Base-by-base conservation (phyloP, 1,140 invertebrate species). In the Tachypleus tridentatus region DNA sequence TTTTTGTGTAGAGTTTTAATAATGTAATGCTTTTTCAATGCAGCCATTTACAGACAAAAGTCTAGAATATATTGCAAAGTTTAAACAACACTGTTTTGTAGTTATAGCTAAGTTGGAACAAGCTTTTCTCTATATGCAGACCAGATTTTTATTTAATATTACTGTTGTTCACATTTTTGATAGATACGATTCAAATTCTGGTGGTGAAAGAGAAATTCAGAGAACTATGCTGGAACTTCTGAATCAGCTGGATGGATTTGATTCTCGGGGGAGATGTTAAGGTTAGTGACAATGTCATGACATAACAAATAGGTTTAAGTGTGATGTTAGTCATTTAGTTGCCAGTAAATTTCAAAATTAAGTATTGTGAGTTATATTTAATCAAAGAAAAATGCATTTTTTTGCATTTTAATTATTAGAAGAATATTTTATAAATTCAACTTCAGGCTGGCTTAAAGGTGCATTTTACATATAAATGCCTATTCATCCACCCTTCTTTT, bases 121-220 rank as follows among this genome's bases (percentile, higher is more conserved):
- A 52, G 8, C 56, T 52, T 54, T 51, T 64, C 49, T 63, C 64
- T 4, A 58, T 63, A 51, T 57, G 8, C 29, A 9, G 9, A 63
- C 7, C 48, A 49, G 4, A 57, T 51, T 57, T 63, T 66, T 57
- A 11, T 57, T n/a, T 63, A 58, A 62, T 49, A 10, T 29, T 29
- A 1, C 29, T 29, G 29, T 29, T 29, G 29, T 1, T 29, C 29
- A 29, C 29, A 29, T 8, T 57, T 67, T 56, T 29, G 29, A 29
- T 63, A 80, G 81, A 59, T 99, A 99, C 76, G 97, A 99, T 74
- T 98, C 96, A 1, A 99, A 99, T 78, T 99, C 95, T 70, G 97
- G 97, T 57, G 97, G 97, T 68, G 97, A 99, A 78, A 84, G 97
- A 68, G 97, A 99, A 84, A 99, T 99, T 79, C 97, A 99, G 77